Evolutionary conservation across 2,888 invertebrate species (phyloP), one percentile per base, ranked within the genome.

Genomic region (Amphipyra berbera): DNA sequence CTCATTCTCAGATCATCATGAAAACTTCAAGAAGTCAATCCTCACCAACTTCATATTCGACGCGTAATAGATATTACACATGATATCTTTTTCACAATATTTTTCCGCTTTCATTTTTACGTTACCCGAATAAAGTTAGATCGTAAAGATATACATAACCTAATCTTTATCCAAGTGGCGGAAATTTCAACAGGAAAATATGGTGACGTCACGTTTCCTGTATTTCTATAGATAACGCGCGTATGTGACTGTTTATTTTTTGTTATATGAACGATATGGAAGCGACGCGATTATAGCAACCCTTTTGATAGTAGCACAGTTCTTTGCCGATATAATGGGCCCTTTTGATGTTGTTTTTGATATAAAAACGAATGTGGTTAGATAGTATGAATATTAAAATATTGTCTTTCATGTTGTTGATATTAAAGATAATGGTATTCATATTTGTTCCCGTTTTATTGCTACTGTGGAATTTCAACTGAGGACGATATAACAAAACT

Each of bases 111-210:
- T 62, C 42, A 68, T 50, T 60, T 60, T 42, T 54, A 62, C 58
- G 46, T 40, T 45, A 41, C 52, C 63, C 49, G 42, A 55, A 67
- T 61, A 66, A 76, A 61, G 67, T 65, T 52, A 62, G 59, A 69
- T 69, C 67, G 67, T 78, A 69, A 71, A 76, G 60, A 73, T 65
- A 74, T 72, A 75, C 58, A 66, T 68, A 70, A 75, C 66, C 62
- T 78, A 74, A 73, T 80, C 66, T 68, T 70, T 63, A 71, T 68
- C 61, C 65, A 69, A 76, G 67, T 75, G 72, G 55, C 78, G 81
- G 79, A 81, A 76, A 73, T 78, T 74, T 74, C 55, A 61, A 73
- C 67, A 65, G 76, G 68, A 74, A 76, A 73, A 76, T 65, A 58
- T 55, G 46, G 55, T 68, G 63, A 66, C 60, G 61, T 68, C 76